phyloP scores from a whole-genome alignment of 35 echinoderm and acorn worm genomes.

The Amphiura filiformis region DNA sequence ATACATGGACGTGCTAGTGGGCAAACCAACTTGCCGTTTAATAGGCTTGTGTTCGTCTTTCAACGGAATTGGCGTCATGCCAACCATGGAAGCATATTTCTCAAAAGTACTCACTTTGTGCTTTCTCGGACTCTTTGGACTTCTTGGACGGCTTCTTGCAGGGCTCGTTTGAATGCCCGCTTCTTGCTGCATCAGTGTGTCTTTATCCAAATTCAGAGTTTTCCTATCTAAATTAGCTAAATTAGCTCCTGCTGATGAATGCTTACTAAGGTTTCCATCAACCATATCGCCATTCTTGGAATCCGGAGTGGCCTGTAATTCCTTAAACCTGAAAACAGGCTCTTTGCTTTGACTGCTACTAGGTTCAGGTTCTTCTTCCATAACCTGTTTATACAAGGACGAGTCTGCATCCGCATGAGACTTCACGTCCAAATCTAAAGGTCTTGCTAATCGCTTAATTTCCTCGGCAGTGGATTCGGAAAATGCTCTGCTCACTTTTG shows the following conservation, averaged over 20 bases:
- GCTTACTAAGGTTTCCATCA: background rate
- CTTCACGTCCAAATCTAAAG: background rate
- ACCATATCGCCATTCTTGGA: background rate
- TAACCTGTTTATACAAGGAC: background rate
- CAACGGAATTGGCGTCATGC: background rate
- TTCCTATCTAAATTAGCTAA: background rate
- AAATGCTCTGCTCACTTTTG: background rate
- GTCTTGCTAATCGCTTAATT: background rate
- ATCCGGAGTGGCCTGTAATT: background rate
- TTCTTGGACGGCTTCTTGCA: background rate
- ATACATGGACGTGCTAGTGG: background rate
- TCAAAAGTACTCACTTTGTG: slow-evolving; percentile 86
- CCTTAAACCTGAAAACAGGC: background rate
- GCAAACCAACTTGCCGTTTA: slow-evolving; percentile 67
- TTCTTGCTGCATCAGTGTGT: background rate
- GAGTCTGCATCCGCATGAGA: background rate
- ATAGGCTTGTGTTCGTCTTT: slow-evolving; percentile 43
- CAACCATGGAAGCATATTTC: slow-evolving; percentile 70
- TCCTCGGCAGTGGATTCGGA: background rate
- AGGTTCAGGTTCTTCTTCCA: background rate
- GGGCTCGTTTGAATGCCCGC: background rate
- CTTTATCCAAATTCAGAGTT: background rate
- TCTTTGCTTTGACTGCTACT: background rate
- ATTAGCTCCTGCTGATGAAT: background rate
- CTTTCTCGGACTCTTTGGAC: slow-evolving; percentile 31